A percentile compares a stretch with the other conserved stretches of the same genome.
Evolutionary conservation across 2,113 vertebrate genomes (phyloP).

Genomic region (Argyrosomus japonicus): DNA sequence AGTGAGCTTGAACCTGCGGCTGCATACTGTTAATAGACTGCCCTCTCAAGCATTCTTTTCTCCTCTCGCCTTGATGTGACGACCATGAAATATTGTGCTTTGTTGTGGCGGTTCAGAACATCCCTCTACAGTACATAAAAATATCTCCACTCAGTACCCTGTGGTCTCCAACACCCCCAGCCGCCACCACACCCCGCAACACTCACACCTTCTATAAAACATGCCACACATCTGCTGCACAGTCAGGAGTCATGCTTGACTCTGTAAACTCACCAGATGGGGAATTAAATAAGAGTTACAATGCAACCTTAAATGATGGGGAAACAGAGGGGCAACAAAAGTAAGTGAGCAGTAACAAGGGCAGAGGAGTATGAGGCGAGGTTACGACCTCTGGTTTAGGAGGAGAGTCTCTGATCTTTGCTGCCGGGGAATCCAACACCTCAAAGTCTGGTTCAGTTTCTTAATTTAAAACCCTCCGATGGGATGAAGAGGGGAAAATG

Average conservation of each 20-base stretch:
- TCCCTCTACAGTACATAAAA: conserved; percentile 79
- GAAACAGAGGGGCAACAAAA: conserved; percentile 69
- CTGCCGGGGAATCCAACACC: conserved; percentile 20
- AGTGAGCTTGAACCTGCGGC: conserved; percentile 41
- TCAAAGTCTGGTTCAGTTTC: background rate
- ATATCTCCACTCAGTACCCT: conserved; percentile 62
- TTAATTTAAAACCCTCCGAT: conserved; percentile 7
- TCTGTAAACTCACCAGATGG: conserved; percentile 86
- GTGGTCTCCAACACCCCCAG: conserved; percentile 59
- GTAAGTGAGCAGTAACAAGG: conserved; percentile 62
- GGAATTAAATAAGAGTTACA: conserved; percentile 80
- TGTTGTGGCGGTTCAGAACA: conserved; percentile 73
- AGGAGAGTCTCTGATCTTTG: conserved; percentile 52
- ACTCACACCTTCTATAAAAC: conserved; percentile 81
- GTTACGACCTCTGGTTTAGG: conserved; percentile 52
- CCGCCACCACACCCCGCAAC: conserved; percentile 57
- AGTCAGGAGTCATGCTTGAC: conserved; percentile 81
- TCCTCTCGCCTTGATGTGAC: conserved; percentile 47
- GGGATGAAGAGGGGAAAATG: too few species aligned
- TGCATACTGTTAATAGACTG: conserved; percentile 27
- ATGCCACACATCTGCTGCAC: conserved; percentile 82
- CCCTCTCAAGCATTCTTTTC: conserved; percentile 28
- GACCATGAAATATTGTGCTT: conserved; percentile 53
- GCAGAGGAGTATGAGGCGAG: conserved; percentile 41
- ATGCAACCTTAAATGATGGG: conserved; percentile 72